phyloP scores from a whole-genome alignment of 2,113 vertebrate genomes.

The Daboia siamensis region DNA sequence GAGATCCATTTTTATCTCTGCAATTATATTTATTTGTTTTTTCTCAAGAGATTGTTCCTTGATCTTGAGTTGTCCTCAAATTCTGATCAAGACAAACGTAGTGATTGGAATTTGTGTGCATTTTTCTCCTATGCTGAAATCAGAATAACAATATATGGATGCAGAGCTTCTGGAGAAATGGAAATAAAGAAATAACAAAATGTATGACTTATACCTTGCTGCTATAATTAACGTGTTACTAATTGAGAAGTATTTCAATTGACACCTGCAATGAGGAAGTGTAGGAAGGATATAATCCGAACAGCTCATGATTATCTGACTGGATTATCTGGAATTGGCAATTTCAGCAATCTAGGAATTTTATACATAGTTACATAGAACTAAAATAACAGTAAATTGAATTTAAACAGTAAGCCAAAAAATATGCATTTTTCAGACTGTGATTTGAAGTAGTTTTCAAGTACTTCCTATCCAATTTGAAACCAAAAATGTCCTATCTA shows the following conservation, averaged over 20 bases:
- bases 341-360: background rate
- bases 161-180: background rate
- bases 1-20: background rate
- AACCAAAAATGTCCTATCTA: background rate
- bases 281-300: background rate
- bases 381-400: background rate
- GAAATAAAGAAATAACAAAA: background rate
- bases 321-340: background rate
- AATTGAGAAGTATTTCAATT: background rate
- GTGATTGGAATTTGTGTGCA: background rate
- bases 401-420: background rate
- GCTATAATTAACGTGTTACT: background rate
- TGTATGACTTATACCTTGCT: background rate
- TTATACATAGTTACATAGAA: background rate
- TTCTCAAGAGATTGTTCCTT: background rate
- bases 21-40: background rate
- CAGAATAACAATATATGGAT: background rate
- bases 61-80: background rate
- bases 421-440: background rate
- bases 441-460: background rate
- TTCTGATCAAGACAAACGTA: background rate
- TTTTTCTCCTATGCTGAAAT: background rate
- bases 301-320: background rate
- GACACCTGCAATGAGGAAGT: background rate
- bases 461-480: background rate